Evolutionary conservation across 2,113 vertebrate species (phyloP).

Genomic region (Dissostichus mawsoni): DNA sequence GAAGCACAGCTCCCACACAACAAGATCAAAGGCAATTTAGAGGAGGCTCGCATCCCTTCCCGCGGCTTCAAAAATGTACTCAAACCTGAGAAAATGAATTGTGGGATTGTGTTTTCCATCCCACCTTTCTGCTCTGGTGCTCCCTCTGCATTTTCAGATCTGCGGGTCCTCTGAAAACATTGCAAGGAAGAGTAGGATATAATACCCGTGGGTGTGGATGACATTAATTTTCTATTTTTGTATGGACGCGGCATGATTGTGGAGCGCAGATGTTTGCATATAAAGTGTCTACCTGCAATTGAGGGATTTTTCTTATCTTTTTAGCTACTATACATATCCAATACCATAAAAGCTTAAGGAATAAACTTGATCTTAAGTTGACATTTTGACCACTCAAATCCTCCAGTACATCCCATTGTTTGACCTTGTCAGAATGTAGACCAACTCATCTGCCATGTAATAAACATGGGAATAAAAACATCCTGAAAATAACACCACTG

Average conservation of each 20-base stretch:
- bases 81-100: slow-evolving; percentile 70
- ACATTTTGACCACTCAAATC: slow-evolving; percentile 18
- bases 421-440: slow-evolving; percentile 62
- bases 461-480: slow-evolving; percentile 33
- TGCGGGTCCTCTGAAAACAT: slow-evolving; percentile 44
- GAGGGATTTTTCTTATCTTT: not conserved
- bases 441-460: slow-evolving; percentile 21
- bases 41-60: slow-evolving; percentile 64
- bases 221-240: slow-evolving; percentile 41
- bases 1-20: slow-evolving; percentile 77
- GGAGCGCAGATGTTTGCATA: slow-evolving; percentile 1
- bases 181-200: slow-evolving; percentile 19
- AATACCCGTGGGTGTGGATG: slow-evolving; percentile 28
- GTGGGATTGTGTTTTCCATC: slow-evolving; percentile 63
- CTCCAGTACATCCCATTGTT: slow-evolving; percentile 27
- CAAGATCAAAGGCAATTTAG: slow-evolving; percentile 79
- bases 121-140: slow-evolving; percentile 42
- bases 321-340: not conserved
- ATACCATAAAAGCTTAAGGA: slow-evolving; percentile 2
- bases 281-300: not conserved
- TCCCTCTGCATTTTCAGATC: slow-evolving; percentile 31
- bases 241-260: not conserved
- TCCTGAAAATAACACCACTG: not conserved
- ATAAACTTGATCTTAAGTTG: slow-evolving; percentile 58
- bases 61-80: slow-evolving; percentile 65